Base-by-base conservation (phyloP, 2,797 vertebrate species). In the Parambassis ranga region DNA sequence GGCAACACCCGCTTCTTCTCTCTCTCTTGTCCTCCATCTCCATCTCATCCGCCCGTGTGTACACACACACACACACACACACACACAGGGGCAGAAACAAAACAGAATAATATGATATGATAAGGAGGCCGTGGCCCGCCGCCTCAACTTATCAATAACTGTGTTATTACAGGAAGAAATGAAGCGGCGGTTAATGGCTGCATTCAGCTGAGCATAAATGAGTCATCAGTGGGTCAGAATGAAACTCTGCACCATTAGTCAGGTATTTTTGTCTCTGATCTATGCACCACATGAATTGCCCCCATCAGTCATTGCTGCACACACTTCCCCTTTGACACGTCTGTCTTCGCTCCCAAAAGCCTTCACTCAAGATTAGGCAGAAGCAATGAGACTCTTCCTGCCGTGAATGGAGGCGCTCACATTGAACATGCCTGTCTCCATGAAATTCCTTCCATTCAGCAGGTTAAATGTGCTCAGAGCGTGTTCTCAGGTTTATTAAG, bases 241-340 rank as follows among this genome's bases (percentile, higher is more conserved):
- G 57, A 69, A 75, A 69, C 57, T 57, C 27, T 1, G 49, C 61
- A 22, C 59, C 75, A 74, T 77, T 78, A 70, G 52, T 72, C 68
- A 55, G 62, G 48, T 71, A 46, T 55, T 70, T 83, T 63, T 86
- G 55, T 71, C 51, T 73, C 39, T 75, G 71, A 81, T 86, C 65
- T 56, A 32, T 46, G 48, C 47, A 44, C 33, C 79, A 75, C 70
- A 65, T 73, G 79, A 81, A 81, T 77, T 69, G 65, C 57, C 33
- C 11, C 47, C 62, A 77, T 81, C 57, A 72, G 35, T 71, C 72
- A 69, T 15, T 47, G 32, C 35, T 23, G 24, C 78, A 28, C 59
- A 62, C 36, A 16, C 27, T 75, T 52, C 37, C 27, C 24, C 22
- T n/a, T 33, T 39, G 26, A 70, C 70, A 59, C 9, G 2, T 16